phyloP scores from a whole-genome alignment of 2,888 invertebrate genomes.

The Tuta absoluta region DNA sequence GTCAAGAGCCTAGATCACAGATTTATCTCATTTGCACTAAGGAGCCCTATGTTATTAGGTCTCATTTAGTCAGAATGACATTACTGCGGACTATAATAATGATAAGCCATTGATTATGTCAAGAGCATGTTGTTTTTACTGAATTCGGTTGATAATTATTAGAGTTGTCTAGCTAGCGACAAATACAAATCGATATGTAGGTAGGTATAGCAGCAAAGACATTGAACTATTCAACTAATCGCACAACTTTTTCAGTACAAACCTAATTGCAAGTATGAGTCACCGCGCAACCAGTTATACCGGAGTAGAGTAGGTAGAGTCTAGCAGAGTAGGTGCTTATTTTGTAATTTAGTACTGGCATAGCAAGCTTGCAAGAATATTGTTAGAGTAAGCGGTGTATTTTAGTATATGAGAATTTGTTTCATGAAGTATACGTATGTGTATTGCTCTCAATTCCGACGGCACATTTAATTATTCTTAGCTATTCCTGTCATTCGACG shows the following conservation, averaged over 20 bases:
- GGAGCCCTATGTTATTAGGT: background rate
- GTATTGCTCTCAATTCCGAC: too few species aligned
- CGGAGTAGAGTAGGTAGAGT: background rate
- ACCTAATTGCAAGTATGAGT: conserved; percentile 10
- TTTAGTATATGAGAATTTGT: background rate
- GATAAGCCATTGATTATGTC: background rate
- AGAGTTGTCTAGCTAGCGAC: background rate
- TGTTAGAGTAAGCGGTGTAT: background rate
- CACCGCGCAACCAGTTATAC: conserved; percentile 11
- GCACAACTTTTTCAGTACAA: conserved; percentile 6
- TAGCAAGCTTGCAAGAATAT: background rate
- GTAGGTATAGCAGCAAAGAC: background rate
- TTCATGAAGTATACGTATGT: too few species aligned
- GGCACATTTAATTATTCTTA: too few species aligned
- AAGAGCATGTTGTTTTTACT: background rate
- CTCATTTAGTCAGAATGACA: background rate
- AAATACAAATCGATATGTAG: background rate
- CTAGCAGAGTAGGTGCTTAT: background rate
- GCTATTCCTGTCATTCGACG: too few species aligned
- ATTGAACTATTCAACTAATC: background rate
- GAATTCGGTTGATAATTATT: background rate
- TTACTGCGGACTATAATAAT: background rate
- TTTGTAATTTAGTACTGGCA: background rate
- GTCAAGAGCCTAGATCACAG: conserved; percentile 22
- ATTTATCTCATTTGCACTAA: conserved; percentile 12